These are phyloP conservation scores for Ahaetulla prasina DNA, from an alignment of 2,113 vertebrate species.

Conservation along the genomic window DNA sequence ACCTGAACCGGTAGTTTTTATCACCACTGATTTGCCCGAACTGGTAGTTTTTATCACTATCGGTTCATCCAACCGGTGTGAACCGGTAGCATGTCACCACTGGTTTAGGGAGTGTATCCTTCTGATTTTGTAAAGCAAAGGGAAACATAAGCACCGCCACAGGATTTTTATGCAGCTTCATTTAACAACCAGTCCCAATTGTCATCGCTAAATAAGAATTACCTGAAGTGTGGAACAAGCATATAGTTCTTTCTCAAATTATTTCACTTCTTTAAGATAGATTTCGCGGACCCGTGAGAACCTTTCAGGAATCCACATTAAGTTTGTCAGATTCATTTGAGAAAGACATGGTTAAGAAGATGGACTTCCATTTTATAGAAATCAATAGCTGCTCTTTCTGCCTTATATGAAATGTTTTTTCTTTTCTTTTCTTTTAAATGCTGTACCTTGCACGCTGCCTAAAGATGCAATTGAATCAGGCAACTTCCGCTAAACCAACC, in stretches of 20 bases:
- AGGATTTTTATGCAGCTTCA: no score
- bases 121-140: no score
- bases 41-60: no score
- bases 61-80: no score
- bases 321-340: background rate
- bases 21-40: no score
- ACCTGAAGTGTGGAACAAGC: background rate
- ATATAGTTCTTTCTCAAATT: background rate
- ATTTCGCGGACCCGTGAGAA: background rate
- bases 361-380: background rate
- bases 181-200: no score
- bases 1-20: no score
- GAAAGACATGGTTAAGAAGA: background rate
- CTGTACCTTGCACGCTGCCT: background rate
- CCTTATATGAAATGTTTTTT: background rate
- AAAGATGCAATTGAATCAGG: background rate
- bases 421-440: background rate
- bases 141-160: no score
- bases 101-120: no score
- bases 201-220: background rate
- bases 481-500: background rate
- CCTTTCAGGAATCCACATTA: background rate
- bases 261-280: background rate
- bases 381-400: background rate
- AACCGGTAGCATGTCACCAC: no score